Evolutionary conservation across 2,113 vertebrate species (phyloP).

Genomic region (Lanius ludovicianus): DNA sequence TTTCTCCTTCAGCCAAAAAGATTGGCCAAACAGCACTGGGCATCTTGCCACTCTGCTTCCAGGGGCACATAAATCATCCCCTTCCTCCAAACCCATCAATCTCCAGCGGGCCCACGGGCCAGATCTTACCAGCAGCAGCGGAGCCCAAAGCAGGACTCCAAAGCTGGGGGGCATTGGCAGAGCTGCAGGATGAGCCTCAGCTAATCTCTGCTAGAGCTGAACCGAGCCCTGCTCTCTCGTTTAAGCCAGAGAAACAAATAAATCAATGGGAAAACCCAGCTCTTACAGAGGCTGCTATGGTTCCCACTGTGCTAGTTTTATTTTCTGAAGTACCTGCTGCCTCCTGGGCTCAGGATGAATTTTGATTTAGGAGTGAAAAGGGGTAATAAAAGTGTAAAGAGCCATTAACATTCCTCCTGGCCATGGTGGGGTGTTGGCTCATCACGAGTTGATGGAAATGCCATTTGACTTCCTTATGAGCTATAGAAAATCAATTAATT

Average conservation of each 20-base stretch:
- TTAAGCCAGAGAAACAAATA: slow-evolving; percentile 18
- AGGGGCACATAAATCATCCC: neutral
- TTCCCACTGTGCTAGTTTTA: slow-evolving; percentile 36
- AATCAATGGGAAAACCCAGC: neutral
- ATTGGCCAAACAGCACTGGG: neutral
- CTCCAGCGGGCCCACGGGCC: rapidly evolving
- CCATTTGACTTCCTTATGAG: slow-evolving; percentile 46
- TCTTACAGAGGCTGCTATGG: slow-evolving; percentile 1
- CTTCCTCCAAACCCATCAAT: neutral
- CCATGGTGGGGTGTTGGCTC: slow-evolving; percentile 7
- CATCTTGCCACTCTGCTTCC: slow-evolving; percentile 9
- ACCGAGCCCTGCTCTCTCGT: neutral
- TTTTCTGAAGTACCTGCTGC: slow-evolving; percentile 43
- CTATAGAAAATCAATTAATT: slow-evolving; percentile 68
- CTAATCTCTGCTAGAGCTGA: neutral
- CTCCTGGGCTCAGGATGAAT: neutral
- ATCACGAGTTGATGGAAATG: slow-evolving; percentile 34
- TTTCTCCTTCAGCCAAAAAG: neutral
- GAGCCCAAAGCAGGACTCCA: neutral
- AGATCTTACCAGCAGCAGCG: neutral
- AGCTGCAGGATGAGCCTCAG: neutral
- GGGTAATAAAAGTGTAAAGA: slow-evolving; percentile 32
- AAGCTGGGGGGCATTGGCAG: neutral
- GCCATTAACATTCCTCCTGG: slow-evolving; percentile 22
- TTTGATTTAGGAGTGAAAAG: slow-evolving; percentile 46